Percentiles rank a stretch among this genome's conserved stretches.
These are phyloP conservation scores for Petrolisthes cinctipes DNA, from an alignment of 2,888 invertebrate genomes.

Conservation along the genomic window DNA sequence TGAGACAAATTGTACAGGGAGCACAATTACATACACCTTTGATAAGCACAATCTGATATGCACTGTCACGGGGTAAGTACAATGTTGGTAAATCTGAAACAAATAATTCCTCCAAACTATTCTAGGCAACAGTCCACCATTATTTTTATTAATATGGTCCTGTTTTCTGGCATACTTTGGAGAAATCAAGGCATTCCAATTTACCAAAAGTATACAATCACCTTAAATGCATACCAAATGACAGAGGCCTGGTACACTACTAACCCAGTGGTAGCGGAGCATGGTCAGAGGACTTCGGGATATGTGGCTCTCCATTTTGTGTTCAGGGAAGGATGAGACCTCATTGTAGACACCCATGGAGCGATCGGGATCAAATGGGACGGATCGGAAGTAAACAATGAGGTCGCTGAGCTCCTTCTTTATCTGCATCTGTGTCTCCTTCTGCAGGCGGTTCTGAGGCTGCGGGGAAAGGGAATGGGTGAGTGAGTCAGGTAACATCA, in stretches of 20 bases:
- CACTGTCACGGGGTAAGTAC: background rate
- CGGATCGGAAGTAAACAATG: conserved; percentile 94
- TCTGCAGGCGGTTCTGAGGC: conserved; percentile 42
- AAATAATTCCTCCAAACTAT: too few relatives aligned
- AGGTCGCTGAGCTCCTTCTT: conserved; percentile 97
- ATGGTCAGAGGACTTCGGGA: conserved; percentile 70
- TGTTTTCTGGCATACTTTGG: too few relatives aligned
- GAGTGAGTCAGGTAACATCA: too few relatives aligned
- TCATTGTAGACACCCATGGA: conserved; percentile 87
- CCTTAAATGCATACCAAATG: background rate
- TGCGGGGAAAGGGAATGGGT: background rate
- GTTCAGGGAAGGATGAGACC: conserved; percentile 98
- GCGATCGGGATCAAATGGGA: conserved; percentile 82
- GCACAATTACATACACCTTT: background rate
- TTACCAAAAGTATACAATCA: background rate
- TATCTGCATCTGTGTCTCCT: conserved; percentile 91
- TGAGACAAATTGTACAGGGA: background rate
- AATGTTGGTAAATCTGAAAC: too few relatives aligned
- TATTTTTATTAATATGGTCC: too few relatives aligned
- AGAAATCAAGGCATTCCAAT: too few relatives aligned
- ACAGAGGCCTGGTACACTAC: background rate
- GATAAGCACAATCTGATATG: background rate
- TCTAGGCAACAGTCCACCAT: too few relatives aligned
- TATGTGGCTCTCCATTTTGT: conserved; percentile 92
- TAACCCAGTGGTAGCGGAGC: conserved; percentile 54